Base-by-base conservation (phyloP, 2,888 invertebrate species). In the Pollenia angustigena region DNA sequence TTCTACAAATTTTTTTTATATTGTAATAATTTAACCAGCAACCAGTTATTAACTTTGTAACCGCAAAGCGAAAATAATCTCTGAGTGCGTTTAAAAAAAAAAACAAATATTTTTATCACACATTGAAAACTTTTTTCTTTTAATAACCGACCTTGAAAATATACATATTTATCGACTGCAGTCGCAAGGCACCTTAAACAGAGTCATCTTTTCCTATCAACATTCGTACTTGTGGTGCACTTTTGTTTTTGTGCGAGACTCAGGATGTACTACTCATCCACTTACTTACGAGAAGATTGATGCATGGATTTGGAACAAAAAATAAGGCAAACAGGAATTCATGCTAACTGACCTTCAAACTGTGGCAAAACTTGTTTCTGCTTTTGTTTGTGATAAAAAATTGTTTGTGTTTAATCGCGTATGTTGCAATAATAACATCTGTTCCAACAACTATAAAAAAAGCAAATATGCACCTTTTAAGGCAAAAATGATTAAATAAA, bases 341-440 rank as follows among this genome's bases (percentile, higher is more conserved):
- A 64, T 56, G 14, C 54, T 64, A 48, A 12, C 54, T 64, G 72
- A 66, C 72, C 81, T 72, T 81, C 72, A 81, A 66, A 18, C 12
- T 64, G 12, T 18, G 40, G 16, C 62, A 71, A 60, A 50, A 44
- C 1, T 52, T 32, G 16, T 56, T 42, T 69, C 2, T 80, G 6
- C 16, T 32, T 18, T 48, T 68, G 48, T 48, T 44, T 23, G 12
- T 18, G 18, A 8, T 48, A 58, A 58, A 48, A 42, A 69, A 9
- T 14, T 16, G n/a, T 52, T 68, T n/a, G 11, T 7, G 52, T 14
- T 79, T 58, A 52, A 50, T 42, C 60, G 69, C 42, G 11, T 60
- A 32, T 50, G 16, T 32, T 69, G 68, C 60, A 52, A 12, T 50
- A 32, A 16, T 23, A 80, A 52, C 58, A 80, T 80, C 69, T 80